A percentile compares a stretch with the other conserved stretches of the same genome.
Evolutionary conservation across 1,140 invertebrate species (phyloP).

Genomic region (Lordiphosa collinella): DNA sequence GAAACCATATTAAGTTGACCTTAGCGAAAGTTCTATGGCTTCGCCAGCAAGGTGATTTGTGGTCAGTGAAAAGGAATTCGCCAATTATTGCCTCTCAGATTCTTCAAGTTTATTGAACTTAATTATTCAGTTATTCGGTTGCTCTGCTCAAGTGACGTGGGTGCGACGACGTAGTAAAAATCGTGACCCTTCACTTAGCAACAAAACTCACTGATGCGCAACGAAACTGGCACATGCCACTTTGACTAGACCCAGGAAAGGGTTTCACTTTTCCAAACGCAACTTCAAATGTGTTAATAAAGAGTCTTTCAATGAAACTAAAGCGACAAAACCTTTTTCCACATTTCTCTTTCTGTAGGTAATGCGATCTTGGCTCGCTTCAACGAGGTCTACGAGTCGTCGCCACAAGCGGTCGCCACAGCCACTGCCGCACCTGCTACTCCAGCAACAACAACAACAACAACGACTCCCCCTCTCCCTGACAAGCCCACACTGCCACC

Average conservation of each 20-base stretch:
- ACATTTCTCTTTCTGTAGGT: conserved; percentile 41
- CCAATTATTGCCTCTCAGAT: too few relatives aligned
- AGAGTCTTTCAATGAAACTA: conserved; percentile 38
- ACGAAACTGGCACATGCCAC: conserved; percentile 42
- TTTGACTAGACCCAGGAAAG: too few relatives aligned
- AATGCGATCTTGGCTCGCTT: conserved; percentile 76
- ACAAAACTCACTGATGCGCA: conserved; percentile 42
- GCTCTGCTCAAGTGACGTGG: conserved; percentile 17
- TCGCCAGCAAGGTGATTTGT: too few relatives aligned
- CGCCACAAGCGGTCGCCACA: conserved; percentile 23
- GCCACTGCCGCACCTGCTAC: conserved; percentile 38
- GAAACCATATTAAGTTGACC: too few relatives aligned
- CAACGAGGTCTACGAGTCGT: conserved; percentile 68
- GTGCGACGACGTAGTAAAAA: conserved; percentile 20
- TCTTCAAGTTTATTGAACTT: too few relatives aligned
- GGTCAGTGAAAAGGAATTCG: too few relatives aligned
- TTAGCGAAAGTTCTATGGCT: too few relatives aligned
- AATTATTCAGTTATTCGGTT: too few relatives aligned
- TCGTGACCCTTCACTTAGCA: conserved; percentile 47
- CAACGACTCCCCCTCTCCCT: neutral
- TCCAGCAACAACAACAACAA: conserved; percentile 12
- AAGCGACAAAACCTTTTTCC: conserved; percentile 17
- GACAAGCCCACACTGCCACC: conserved; percentile 80
- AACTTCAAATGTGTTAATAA: conserved; percentile 21
- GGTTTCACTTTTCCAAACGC: conserved; percentile 40